Evolutionary conservation across 2,113 vertebrate species (phyloP).

Genomic region (Colinus virginianus): DNA sequence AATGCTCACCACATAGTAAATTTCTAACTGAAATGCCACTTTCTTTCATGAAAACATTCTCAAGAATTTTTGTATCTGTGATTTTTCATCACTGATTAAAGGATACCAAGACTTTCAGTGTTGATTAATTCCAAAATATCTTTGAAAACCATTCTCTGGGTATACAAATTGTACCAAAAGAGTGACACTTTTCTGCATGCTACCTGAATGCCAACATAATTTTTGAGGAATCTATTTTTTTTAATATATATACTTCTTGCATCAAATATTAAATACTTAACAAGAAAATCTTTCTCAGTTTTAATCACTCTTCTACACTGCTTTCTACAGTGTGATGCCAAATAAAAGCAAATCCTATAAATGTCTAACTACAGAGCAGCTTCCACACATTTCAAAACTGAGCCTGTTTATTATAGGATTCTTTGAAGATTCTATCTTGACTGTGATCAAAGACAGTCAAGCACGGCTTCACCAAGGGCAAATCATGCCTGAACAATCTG

Average conservation of each 20-base stretch:
- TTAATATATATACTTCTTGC: neutral
- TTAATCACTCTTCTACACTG: neutral
- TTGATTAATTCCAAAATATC: neutral
- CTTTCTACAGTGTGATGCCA: neutral
- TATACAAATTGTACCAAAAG: neutral
- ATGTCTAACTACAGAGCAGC: neutral
- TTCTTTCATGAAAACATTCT: neutral
- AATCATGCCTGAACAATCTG: neutral
- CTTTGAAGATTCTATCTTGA: neutral
- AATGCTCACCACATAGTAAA: neutral
- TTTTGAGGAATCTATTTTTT: neutral
- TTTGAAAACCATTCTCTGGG: neutral
- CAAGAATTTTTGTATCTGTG: neutral
- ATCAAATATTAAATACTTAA: neutral
- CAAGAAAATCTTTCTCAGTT: neutral
- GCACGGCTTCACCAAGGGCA: neutral
- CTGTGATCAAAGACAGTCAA: neutral
- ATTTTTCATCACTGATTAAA: neutral
- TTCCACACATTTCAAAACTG: neutral
- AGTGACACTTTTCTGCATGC: neutral
- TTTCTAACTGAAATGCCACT: neutral
- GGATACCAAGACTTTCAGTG: neutral
- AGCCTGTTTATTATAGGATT: neutral
- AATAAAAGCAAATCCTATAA: neutral
- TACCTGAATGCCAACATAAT: neutral